These are phyloP conservation scores for Orchesellides sinensis DNA, from an alignment of 2,888 invertebrate species.

Conservation along the genomic window DNA sequence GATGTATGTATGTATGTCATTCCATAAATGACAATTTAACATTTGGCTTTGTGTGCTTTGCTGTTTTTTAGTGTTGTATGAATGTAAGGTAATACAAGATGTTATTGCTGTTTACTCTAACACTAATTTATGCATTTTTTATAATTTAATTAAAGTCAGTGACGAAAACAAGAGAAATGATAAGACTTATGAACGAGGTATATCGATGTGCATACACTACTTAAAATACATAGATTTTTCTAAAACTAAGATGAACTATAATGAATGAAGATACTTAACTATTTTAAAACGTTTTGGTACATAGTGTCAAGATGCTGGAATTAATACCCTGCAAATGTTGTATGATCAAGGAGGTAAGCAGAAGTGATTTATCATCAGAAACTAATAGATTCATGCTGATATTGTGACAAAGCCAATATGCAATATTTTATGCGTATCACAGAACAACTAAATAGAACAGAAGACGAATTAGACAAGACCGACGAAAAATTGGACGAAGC, in stretches of 20 bases:
- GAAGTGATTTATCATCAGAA: neutral
- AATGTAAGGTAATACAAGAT: too few relatives aligned
- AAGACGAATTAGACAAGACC: conserved; percentile 11
- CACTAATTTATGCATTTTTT: too few relatives aligned
- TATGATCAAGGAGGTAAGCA: conserved; percentile 25
- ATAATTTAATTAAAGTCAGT: too few relatives aligned
- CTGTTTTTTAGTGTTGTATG: too few relatives aligned
- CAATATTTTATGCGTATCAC: too few relatives aligned
- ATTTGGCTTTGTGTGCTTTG: too few relatives aligned
- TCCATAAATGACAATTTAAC: too few relatives aligned
- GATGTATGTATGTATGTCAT: too few relatives aligned
- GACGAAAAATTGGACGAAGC: conserved; percentile 7
- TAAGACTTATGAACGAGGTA: conserved; percentile 19
- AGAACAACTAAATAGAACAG: neutral
- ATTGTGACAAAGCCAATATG: too few relatives aligned
- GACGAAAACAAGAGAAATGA: conserved; percentile 16
- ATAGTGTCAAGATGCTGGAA: conserved; percentile 32
- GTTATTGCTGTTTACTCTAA: too few relatives aligned
- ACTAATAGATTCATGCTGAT: neutral
- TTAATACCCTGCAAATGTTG: conserved; percentile 8
- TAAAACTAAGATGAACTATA: neutral
- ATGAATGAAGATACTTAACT: neutral
- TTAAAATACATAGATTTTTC: neutral
- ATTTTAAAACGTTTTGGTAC: neutral
- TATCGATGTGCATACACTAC: neutral